A percentile compares a stretch with the other conserved stretches of the same genome.
phyloP scores from a whole-genome alignment of 2,797 vertebrate genomes.

The Halcyon badia region DNA sequence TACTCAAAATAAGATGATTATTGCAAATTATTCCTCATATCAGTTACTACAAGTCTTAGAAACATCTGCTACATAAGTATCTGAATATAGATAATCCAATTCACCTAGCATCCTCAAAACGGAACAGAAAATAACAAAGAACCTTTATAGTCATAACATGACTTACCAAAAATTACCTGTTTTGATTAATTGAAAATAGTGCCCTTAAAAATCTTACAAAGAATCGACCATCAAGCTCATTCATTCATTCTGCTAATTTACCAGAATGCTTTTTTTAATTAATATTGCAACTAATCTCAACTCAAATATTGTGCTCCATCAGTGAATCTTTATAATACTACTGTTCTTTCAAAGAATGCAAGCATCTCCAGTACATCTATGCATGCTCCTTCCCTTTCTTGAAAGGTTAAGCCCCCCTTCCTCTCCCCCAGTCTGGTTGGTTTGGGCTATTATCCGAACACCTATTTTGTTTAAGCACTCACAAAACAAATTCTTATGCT shows the following conservation, averaged over 20 bases:
- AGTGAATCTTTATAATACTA: background rate
- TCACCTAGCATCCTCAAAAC: background rate
- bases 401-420: background rate
- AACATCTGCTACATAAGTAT: constrained; percentile 46
- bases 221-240: background rate
- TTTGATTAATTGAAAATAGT: background rate
- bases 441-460: constrained; percentile 44
- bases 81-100: constrained; percentile 44
- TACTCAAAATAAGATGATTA: constrained; percentile 49
- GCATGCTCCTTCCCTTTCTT: background rate
- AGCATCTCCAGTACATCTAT: background rate
- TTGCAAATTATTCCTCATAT: constrained; percentile 48
- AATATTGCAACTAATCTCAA: background rate
- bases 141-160: background rate
- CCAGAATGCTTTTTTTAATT: background rate
- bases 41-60: constrained; percentile 36
- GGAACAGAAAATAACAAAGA: background rate
- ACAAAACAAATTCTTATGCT: constrained; percentile 41
- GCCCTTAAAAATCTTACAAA: background rate
- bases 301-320: background rate
- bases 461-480: constrained; percentile 55
- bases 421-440: background rate
- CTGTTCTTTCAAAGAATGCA: background rate
- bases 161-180: background rate
- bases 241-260: background rate